Evolutionary conservation across 2,797 vertebrate species (phyloP).

Genomic region (Gobionotothen gibberifrons): DNA sequence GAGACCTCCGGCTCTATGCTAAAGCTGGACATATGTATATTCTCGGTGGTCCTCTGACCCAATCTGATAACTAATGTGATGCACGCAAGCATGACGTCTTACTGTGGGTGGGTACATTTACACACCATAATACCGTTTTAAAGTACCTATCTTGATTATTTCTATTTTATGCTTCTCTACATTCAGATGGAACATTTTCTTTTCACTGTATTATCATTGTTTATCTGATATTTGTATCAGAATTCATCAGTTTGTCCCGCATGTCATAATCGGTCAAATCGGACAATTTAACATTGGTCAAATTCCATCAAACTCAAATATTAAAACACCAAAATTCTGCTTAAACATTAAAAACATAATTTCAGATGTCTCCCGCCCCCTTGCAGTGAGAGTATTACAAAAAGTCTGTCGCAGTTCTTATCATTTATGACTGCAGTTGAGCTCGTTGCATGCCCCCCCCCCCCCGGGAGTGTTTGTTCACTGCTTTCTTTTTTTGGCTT

Average conservation of each 20-base stretch:
- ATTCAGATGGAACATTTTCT: not conserved
- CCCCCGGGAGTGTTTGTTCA: too few species aligned
- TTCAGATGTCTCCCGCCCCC: too few species aligned
- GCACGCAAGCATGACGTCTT: not conserved
- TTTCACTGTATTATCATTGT: not conserved
- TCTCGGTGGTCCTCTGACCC: too few species aligned
- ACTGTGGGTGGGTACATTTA: not conserved
- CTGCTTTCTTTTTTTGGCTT: too few species aligned
- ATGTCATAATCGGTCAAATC: not conserved
- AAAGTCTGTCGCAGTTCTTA: too few species aligned
- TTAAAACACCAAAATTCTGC: not conserved
- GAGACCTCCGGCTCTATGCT: slow-evolving; percentile 21
- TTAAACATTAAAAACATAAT: not conserved
- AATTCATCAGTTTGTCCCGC: too few species aligned
- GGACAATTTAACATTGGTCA: not conserved
- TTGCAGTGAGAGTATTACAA: too few species aligned
- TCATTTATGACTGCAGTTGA: too few species aligned
- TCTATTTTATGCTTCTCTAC: not conserved
- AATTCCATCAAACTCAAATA: not conserved
- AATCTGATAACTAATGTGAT: not conserved
- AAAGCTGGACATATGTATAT: not conserved
- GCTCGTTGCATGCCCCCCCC: too few species aligned
- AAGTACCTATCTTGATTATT: not conserved
- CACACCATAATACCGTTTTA: not conserved
- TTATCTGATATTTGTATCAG: not conserved